Conservation (phyloP, 2,113 vertebrate genomes). For the Dryoscopus gambensis region DNA sequence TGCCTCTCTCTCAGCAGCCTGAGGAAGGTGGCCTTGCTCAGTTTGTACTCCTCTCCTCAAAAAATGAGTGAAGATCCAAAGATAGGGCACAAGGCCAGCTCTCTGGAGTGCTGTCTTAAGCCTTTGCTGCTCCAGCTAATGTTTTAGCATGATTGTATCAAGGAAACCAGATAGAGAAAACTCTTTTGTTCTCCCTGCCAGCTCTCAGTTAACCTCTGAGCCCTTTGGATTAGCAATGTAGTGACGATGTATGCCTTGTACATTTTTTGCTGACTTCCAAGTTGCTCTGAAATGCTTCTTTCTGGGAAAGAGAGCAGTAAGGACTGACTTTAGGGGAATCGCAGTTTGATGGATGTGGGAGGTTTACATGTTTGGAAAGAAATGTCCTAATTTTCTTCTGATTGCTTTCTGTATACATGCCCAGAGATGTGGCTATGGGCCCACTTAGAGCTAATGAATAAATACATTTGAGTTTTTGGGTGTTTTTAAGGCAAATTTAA, state of each 20-base stretch:
- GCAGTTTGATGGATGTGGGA: background rate
- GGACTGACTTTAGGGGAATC: background rate
- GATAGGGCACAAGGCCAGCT: background rate
- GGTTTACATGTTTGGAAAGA: background rate
- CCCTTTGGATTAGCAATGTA: background rate
- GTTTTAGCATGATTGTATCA: background rate
- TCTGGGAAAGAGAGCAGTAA: background rate
- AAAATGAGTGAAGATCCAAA: background rate
- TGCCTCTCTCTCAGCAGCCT: background rate
- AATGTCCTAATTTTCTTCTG: background rate
- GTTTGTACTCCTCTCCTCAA: background rate
- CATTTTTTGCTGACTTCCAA: background rate
- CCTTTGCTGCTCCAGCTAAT: background rate
- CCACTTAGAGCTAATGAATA: background rate
- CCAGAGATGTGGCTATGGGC: background rate
- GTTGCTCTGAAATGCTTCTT: background rate
- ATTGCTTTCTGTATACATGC: constrained; percentile 23
- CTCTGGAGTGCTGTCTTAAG: background rate
- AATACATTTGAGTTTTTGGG: background rate
- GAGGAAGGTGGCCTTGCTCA: background rate
- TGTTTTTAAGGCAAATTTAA: background rate
- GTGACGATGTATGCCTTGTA: background rate
- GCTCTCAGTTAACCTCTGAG: background rate
- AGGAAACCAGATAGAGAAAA: background rate
- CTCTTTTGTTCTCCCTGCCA: constrained; percentile 4